Conservation (phyloP, 2,888 invertebrate genomes). For the Cerastoderma edule region DNA sequence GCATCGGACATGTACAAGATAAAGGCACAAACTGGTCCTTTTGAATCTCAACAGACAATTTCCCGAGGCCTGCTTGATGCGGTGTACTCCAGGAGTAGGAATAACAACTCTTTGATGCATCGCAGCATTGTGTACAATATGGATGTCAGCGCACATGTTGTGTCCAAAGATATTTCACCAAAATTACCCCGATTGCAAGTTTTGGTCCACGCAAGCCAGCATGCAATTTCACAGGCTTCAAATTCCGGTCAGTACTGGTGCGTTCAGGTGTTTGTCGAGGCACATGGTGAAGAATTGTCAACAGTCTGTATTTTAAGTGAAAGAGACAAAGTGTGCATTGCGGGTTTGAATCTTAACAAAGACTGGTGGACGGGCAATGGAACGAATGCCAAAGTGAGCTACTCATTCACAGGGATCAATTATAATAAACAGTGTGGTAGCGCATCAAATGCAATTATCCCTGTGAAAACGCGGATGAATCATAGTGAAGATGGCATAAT, state of each 20-base stretch:
- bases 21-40: constrained; percentile 96
- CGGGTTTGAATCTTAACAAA: constrained; percentile 93
- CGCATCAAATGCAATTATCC: constrained; percentile 75
- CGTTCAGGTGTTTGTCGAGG: constrained; percentile 81
- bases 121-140: constrained; percentile 83
- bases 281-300: constrained; percentile 87
- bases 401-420: constrained; percentile 89
- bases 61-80: constrained; percentile 55
- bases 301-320: constrained; percentile 97
- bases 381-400: constrained; percentile 90
- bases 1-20: constrained; percentile 95
- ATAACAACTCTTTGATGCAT: constrained; percentile 60
- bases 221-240: constrained; percentile 36
- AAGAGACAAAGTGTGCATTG: constrained; percentile 94
- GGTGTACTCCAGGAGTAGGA: constrained; percentile 45
- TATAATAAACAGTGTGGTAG: constrained; percentile 78
- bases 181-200: constrained; percentile 96
- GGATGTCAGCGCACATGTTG: constrained; percentile 96
- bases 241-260: constrained; percentile 68
- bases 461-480: constrained; percentile 62
- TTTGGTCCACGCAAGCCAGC: constrained; percentile 90
- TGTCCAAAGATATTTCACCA: constrained; percentile 92
- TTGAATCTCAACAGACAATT: constrained; percentile 94
- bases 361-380: constrained; percentile 90
- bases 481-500: constrained; percentile 48